Conservation (phyloP, 2,113 vertebrate genomes). For the Polypterus senegalus region DNA sequence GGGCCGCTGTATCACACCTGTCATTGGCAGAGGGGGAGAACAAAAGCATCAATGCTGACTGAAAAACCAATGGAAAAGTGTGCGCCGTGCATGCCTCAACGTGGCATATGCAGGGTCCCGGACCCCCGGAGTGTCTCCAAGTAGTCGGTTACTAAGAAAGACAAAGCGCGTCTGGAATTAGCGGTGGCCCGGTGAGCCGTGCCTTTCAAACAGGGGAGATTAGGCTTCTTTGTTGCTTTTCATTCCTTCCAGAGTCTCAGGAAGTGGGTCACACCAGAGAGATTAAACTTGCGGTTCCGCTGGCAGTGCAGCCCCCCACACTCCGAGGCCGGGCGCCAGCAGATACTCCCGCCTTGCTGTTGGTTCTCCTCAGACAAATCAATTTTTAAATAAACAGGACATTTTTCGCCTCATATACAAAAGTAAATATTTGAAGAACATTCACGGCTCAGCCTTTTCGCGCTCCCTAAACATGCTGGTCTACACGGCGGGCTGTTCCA, state of each 20-base stretch:
- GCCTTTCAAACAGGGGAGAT: slow-evolving; percentile 1
- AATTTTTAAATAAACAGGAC: slow-evolving; percentile 38
- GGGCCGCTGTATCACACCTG: too few relatives aligned
- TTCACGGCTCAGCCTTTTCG: too few relatives aligned
- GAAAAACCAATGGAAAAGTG: too few relatives aligned
- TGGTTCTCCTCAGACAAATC: slow-evolving; percentile 23
- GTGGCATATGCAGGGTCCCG: too few relatives aligned
- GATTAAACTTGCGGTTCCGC: slow-evolving; percentile 29
- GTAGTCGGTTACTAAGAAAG: too few relatives aligned
- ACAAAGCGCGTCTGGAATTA: too few relatives aligned
- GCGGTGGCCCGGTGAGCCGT: slow-evolving; percentile 2
- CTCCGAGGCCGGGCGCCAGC: slow-evolving; percentile 29
- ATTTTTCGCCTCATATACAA: slow-evolving; percentile 28
- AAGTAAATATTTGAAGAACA: slow-evolving; percentile 38
- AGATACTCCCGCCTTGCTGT: slow-evolving; percentile 20
- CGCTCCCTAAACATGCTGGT: too few relatives aligned
- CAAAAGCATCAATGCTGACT: too few relatives aligned
- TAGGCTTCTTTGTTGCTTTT: slow-evolving; percentile 16
- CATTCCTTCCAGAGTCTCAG: slow-evolving; percentile 18
- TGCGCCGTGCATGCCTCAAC: too few relatives aligned
- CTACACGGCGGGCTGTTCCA: too few relatives aligned
- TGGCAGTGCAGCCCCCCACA: slow-evolving; percentile 17
- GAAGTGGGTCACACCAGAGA: slow-evolving; percentile 26
- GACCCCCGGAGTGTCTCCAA: too few relatives aligned
- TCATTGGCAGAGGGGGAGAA: too few relatives aligned